These are phyloP conservation scores for Neoseiulus cucumeris DNA, from an alignment of 1,140 invertebrate species.

Conservation along the genomic window DNA sequence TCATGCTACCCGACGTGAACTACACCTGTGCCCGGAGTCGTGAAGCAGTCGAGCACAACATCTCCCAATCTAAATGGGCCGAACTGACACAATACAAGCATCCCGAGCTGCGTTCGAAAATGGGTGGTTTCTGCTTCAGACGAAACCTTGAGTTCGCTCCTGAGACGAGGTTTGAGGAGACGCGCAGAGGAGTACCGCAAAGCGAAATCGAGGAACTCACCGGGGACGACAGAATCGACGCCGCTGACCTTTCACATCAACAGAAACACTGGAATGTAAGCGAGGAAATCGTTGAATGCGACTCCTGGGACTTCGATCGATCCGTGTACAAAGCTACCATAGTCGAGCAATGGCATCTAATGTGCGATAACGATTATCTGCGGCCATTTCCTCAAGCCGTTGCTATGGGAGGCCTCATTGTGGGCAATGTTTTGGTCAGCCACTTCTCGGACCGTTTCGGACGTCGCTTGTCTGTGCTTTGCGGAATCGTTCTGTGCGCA, in stretches of 20 bases:
- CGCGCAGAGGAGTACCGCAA: not conserved
- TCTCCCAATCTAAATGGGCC: not conserved
- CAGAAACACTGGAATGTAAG: not conserved
- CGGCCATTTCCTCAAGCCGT: not conserved
- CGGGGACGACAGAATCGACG: not conserved
- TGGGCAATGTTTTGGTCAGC: not conserved
- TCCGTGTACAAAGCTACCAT: not conserved
- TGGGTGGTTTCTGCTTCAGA: too few species aligned
- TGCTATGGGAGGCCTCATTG: not conserved
- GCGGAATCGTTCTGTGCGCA: not conserved
- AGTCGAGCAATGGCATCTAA: not conserved
- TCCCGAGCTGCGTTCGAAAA: too few species aligned
- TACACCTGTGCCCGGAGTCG: not conserved
- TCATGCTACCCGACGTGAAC: not conserved
- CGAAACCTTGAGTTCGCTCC: too few species aligned
- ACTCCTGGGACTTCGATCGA: not conserved
- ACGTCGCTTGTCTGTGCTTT: not conserved
- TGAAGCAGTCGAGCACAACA: not conserved
- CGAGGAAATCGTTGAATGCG: not conserved
- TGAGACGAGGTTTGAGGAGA: too few species aligned
- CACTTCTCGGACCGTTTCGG: constrained; percentile 2
- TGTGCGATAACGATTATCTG: not conserved
- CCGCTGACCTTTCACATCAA: not conserved
- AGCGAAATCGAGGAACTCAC: not conserved
- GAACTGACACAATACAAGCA: not conserved